Conservation (phyloP, 2,888 invertebrate genomes). For the Nemapogon koenigi region DNA sequence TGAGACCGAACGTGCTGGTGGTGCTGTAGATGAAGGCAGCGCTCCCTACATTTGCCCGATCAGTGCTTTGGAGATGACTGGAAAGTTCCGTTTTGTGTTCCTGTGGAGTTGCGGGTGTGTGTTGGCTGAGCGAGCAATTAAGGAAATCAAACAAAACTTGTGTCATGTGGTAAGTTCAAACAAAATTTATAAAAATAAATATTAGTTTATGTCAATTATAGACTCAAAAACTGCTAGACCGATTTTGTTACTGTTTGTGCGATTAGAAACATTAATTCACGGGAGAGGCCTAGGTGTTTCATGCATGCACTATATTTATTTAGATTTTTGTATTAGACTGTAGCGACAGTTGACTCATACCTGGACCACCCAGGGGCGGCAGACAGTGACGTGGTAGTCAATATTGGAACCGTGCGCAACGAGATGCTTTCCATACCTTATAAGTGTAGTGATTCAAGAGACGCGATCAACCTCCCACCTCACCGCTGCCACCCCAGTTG, state of each 20-base stretch:
- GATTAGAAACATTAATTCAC: no score
- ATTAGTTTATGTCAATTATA: no score
- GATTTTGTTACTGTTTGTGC: no score
- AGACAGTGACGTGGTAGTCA: no score
- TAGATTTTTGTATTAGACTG: not conserved
- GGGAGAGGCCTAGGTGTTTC: no score
- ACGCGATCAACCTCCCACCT: no score
- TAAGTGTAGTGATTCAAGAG: no score
- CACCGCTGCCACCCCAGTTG: no score
- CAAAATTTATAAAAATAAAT: not conserved
- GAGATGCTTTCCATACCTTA: no score
- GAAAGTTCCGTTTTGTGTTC: slow-evolving; percentile 85
- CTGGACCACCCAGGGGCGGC: no score
- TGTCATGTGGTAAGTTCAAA: slow-evolving; percentile 57
- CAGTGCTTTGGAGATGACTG: slow-evolving; percentile 94
- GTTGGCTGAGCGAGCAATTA: slow-evolving; percentile 92
- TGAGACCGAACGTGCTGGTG: slow-evolving; percentile 78
- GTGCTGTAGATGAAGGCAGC: slow-evolving; percentile 73
- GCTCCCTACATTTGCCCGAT: slow-evolving; percentile 94
- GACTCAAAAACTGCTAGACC: no score
- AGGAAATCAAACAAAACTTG: slow-evolving; percentile 78
- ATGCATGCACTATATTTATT: not conserved
- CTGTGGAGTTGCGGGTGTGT: slow-evolving; percentile 97
- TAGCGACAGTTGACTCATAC: not conserved
- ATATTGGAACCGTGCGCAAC: no score